Evolutionary conservation across 2,888 invertebrate genomes (phyloP).

Genomic region (Phyllotreta cruciferae): DNA sequence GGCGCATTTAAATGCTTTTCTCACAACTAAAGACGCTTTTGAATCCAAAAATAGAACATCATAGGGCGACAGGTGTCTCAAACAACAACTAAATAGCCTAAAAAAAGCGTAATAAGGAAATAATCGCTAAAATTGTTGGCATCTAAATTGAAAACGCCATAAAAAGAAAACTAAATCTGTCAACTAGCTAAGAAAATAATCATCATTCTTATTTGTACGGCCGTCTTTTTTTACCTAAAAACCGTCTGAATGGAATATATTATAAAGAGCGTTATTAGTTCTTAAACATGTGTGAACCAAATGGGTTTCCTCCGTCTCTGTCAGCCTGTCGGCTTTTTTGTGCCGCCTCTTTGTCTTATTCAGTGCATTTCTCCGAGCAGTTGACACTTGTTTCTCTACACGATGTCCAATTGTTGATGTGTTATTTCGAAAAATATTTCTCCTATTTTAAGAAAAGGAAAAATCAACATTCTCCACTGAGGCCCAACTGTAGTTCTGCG

Average conservation of each 20-base stretch:
- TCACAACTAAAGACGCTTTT: neutral
- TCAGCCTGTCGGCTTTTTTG: conserved; percentile 28
- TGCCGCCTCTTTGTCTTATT: conserved; percentile 30
- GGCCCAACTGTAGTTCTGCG: too few relatives aligned
- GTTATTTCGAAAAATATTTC: conserved; percentile 38
- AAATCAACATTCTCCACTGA: conserved; percentile 11
- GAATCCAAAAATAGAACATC: conserved; percentile 10
- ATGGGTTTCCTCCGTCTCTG: conserved; percentile 39
- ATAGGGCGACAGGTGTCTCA: conserved; percentile 28
- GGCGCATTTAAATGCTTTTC: neutral
- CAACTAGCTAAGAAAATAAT: conserved; percentile 42
- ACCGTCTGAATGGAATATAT: conserved; percentile 40
- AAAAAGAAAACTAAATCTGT: conserved; percentile 45
- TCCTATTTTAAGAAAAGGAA: conserved; percentile 32
- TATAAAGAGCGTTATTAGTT: conserved; percentile 40
- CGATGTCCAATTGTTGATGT: conserved; percentile 31
- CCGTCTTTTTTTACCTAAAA: conserved; percentile 37
- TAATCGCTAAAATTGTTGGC: conserved; percentile 33
- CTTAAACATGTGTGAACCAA: conserved; percentile 48
- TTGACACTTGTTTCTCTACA: conserved; percentile 39
- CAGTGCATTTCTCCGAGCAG: conserved; percentile 29
- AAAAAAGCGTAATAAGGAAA: conserved; percentile 34
- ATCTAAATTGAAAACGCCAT: conserved; percentile 29
- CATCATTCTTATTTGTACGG: conserved; percentile 43
- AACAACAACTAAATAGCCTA: neutral